A percentile compares a stretch with the other conserved stretches of the same genome.
Conservation (phyloP, 2,113 vertebrate genomes). For the Mola mola region DNA sequence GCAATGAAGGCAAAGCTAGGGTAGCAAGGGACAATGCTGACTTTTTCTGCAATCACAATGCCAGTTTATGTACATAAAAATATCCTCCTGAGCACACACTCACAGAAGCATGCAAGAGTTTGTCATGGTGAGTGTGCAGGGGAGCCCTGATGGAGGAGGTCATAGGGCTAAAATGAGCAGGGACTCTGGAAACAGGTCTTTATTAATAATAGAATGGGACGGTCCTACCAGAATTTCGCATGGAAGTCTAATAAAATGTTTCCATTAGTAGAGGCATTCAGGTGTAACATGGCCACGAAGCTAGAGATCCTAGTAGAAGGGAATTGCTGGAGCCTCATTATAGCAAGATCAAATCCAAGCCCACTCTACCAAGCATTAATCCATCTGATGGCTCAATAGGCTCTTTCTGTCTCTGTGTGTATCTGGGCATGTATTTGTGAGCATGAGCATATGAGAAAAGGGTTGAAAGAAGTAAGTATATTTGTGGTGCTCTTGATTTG, state of each 20-base stretch:
- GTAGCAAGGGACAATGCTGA: conserved; percentile 2
- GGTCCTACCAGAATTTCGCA: conserved; percentile 45
- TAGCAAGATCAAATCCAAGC: conserved; percentile 61
- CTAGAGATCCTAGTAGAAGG: conserved; percentile 62
- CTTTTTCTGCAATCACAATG: conserved; percentile 9
- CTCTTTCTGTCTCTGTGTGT: conserved; percentile 58
- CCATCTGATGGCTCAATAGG: conserved; percentile 67
- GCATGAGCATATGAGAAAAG: conserved; percentile 1
- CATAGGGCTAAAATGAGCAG: conserved; percentile 53
- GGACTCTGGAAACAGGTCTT: conserved; percentile 50
- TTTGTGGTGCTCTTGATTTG: conserved; percentile 33
- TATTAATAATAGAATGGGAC: conserved; percentile 69
- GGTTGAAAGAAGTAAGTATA: background rate
- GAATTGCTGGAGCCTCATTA: conserved; percentile 58
- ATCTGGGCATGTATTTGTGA: conserved; percentile 44
- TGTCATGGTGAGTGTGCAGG: conserved; percentile 17
- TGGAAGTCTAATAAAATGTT: conserved; percentile 74
- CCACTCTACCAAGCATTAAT: conserved; percentile 65
- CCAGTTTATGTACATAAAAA: conserved; percentile 19
- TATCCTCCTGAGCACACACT: conserved; percentile 12
- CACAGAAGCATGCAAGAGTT: conserved; percentile 17
- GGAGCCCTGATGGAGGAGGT: conserved; percentile 49
- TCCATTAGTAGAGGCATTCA: conserved; percentile 80
- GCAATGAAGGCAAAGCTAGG: conserved; percentile 19
- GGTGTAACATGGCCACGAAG: conserved; percentile 74